Evolutionary conservation across 2,797 vertebrate species (phyloP).

Genomic region (Glyptemys insculpta): DNA sequence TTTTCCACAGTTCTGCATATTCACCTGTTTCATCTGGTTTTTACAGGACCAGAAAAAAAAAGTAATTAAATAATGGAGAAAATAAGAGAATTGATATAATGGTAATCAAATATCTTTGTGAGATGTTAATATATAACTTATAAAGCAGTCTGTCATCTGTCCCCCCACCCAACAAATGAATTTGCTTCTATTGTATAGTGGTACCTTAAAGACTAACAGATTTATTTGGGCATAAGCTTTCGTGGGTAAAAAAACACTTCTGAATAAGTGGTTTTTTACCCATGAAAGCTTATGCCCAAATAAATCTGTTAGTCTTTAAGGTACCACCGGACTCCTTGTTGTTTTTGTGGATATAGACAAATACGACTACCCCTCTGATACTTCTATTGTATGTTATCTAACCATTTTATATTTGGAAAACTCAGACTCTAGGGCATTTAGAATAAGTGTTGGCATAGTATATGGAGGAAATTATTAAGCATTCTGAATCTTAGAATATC

Average conservation of each 20-base stretch:
- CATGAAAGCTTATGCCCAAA: too few relatives aligned
- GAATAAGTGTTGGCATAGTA: neutral
- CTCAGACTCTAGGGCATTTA: neutral
- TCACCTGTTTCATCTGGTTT: neutral
- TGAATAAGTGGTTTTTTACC: too few relatives aligned
- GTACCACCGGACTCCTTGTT: too few relatives aligned
- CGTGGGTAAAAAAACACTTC: too few relatives aligned
- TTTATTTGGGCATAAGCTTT: too few relatives aligned
- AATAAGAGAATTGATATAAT: neutral
- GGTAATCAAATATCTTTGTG: neutral
- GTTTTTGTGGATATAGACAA: too few relatives aligned
- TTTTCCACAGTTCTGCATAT: neutral
- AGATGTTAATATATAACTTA: neutral
- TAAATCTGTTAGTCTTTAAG: too few relatives aligned
- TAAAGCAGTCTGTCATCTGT: neutral
- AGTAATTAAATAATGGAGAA: neutral
- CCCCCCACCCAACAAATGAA: neutral
- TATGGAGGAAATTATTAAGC: neutral
- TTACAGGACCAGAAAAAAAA: neutral
- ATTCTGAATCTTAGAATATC: neutral
- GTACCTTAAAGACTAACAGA: too few relatives aligned
- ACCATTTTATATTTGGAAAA: neutral
- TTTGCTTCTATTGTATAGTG: rapidly evolving
- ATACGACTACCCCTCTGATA: too few relatives aligned
- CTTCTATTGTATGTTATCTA: neutral